Evolutionary conservation across 2,113 vertebrate species (phyloP), one percentile per base, ranked within the genome.

Genomic region (Seriola dumerili): DNA sequence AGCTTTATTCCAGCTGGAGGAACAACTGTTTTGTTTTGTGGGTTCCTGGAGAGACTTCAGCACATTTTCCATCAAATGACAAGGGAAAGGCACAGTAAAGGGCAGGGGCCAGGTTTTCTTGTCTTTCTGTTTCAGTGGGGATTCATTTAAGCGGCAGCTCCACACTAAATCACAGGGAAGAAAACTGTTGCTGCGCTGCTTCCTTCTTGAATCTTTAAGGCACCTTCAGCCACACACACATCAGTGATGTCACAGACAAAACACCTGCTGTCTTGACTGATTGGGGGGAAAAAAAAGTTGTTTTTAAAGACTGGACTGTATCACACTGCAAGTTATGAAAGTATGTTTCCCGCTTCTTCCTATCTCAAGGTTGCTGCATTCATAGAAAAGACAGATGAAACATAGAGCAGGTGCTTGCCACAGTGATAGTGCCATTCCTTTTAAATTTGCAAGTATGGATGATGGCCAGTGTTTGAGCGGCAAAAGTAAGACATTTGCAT

Each of bases 381-480:
- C 71, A 50, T 48, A 64, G 58, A 46, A 71, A 29, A 76, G 73
- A 67, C 21, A 10, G 71, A 81, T 81, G 72, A 71, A 84, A 72
- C 14, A 2, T 13, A 2, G 50, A 44, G 59, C 71, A 40, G 44
- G 34, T 3, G 3, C 76, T 23, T 61, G 76, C 62, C 67, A 2
- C 61, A 7, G 38, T 72, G 65, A 81, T 78, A 19, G 88, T 36
- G 44, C 72, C 50, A 85, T 92, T 72, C 78, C 65, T 91, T 29
- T 86, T 86, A 67, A 69, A 86, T 92, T 85, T 91, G 85, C 75
- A 77, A 86, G 63, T 78, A 44, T 61, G 32, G 67, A 77, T 72
- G 80, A 58, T 44, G 72, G 76, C 68, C 59, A 12, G 64, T 42
- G 87, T 90, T 86, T 63, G 83, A 4, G 5, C 4, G 19, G 83